These are phyloP conservation scores for Hyperoodon ampullatus DNA, from an alignment of 2,113 vertebrate genomes.

Conservation along the genomic window DNA sequence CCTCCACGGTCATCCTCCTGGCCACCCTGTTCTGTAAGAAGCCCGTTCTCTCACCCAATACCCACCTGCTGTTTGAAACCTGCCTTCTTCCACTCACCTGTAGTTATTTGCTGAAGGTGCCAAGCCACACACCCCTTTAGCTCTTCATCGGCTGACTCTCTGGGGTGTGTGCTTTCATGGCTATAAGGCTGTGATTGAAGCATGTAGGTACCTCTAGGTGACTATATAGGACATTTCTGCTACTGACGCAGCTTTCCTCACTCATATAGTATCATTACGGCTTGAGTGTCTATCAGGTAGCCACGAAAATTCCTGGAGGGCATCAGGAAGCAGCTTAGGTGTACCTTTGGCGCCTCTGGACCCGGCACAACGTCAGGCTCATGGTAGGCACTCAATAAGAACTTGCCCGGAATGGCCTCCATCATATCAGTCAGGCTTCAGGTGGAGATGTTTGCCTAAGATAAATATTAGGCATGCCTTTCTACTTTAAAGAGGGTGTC, in stretches of 20 bases:
- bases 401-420: background rate
- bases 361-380: background rate
- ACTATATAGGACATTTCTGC: background rate
- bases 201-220: background rate
- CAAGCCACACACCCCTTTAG: too few species aligned
- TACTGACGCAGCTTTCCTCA: background rate
- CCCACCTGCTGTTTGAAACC: background rate
- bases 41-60: background rate
- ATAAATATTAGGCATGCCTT: background rate
- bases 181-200: background rate
- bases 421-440: background rate
- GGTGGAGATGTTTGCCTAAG: background rate
- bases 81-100: background rate
- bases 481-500: background rate
- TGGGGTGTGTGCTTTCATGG: background rate
- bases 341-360: background rate
- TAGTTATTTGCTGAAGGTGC: background rate
- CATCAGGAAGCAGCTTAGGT: background rate
- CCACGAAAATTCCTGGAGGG: background rate
- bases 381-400: accelerated
- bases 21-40: background rate
- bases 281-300: background rate
- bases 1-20: background rate
- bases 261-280: background rate
- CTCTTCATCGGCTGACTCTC: background rate